Percentiles rank a stretch among this genome's conserved stretches.
Evolutionary conservation across 2,113 vertebrate species (phyloP).

Genomic region (Oxyura jamaicensis): DNA sequence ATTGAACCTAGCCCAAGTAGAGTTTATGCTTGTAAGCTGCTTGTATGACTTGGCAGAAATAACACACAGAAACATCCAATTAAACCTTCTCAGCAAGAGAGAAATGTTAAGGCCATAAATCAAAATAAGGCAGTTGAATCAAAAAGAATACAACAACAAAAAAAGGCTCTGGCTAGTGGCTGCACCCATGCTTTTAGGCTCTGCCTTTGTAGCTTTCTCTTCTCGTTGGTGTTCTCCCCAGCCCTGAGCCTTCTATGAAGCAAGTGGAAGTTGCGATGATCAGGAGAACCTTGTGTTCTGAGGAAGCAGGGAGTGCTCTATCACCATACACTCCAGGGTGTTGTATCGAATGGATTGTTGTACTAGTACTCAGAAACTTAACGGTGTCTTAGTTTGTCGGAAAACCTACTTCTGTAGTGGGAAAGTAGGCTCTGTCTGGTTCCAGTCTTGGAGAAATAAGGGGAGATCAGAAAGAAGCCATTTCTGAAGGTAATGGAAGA

Average conservation of each 20-base stretch:
- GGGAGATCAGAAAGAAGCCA: not conserved
- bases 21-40: not conserved
- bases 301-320: not conserved
- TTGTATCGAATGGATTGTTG: not conserved
- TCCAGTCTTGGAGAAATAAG: not conserved
- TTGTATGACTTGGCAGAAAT: constrained; percentile 28
- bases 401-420: not conserved
- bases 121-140: not conserved
- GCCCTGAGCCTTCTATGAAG: not conserved
- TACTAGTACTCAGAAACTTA: not conserved
- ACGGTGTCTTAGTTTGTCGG: not conserved
- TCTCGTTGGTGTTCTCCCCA: not conserved
- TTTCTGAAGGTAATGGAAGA: not conserved
- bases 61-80: not conserved
- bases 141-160: not conserved
- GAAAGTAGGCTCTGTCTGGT: not conserved
- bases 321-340: not conserved
- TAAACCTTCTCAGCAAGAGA: not conserved
- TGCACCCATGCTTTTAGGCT: not conserved
- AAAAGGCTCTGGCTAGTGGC: not conserved
- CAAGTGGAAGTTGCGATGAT: not conserved
- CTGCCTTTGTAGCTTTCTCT: not conserved
- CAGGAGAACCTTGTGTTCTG: not conserved
- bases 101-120: not conserved
- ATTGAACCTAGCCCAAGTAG: not conserved